phyloP scores from a whole-genome alignment of 2,797 vertebrate species.

The Sparidentex hasta region DNA sequence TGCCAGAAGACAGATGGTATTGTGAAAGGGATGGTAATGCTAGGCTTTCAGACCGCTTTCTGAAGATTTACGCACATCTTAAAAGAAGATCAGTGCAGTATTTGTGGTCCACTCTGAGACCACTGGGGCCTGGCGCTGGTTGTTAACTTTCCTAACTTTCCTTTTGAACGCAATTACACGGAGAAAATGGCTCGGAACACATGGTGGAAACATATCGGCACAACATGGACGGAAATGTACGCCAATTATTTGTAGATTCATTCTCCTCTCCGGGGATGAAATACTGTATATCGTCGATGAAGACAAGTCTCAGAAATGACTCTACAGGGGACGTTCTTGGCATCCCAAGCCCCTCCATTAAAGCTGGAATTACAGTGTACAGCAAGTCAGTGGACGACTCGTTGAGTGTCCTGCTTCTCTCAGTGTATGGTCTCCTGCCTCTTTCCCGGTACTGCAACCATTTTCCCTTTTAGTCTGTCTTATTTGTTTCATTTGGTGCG shows the following conservation, averaged over 20 bases:
- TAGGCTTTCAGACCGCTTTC: conserved; percentile 28
- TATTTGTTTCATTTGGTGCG: conserved; percentile 67
- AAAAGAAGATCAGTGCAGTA: conserved; percentile 54
- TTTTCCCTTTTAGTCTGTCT: conserved; percentile 56
- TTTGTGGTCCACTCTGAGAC: conserved; percentile 61
- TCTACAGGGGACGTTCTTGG: conserved; percentile 58
- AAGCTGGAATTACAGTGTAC: conserved; percentile 41
- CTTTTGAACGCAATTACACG: conserved; percentile 65
- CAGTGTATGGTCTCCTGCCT: conserved; percentile 22
- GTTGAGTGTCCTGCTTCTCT: conserved; percentile 21
- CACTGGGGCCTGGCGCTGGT: conserved; percentile 44
- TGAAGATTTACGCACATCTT: conserved; percentile 59
- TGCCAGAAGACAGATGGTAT: conserved; percentile 64
- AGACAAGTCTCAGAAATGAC: conserved; percentile 47
- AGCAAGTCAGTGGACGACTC: conserved; percentile 41
- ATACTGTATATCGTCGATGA: conserved; percentile 52
- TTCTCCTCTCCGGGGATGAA: conserved; percentile 51
- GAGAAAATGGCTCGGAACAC: conserved; percentile 69
- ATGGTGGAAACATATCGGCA: conserved; percentile 68
- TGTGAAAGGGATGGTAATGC: conserved; percentile 55
- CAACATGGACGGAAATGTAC: conserved; percentile 59
- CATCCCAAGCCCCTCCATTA: conserved; percentile 40
- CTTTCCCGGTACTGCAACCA: conserved; percentile 49
- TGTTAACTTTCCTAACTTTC: conserved; percentile 69
- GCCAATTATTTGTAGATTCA: conserved; percentile 59